These are phyloP conservation scores for Nasonia vitripennis DNA, from an alignment of 1,140 invertebrate species.

Conservation along the genomic window DNA sequence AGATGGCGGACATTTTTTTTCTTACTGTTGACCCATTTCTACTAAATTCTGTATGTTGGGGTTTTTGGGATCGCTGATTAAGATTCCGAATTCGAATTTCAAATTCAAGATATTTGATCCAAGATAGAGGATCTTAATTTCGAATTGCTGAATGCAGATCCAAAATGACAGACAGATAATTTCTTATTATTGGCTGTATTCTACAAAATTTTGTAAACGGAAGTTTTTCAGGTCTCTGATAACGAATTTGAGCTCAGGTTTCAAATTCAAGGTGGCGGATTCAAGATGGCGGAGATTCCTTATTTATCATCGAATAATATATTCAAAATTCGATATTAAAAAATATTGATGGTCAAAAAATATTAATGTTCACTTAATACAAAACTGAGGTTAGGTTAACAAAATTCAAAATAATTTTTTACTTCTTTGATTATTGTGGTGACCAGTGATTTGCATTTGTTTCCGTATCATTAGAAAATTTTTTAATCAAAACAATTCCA, in stretches of 20 bases:
- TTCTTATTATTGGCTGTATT: too few relatives aligned
- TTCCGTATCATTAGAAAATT: neutral
- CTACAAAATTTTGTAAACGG: too few relatives aligned
- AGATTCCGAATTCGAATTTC: too few relatives aligned
- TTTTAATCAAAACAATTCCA: conserved; percentile 2
- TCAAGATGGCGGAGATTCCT: neutral
- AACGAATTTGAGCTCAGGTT: neutral
- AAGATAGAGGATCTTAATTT: too few relatives aligned
- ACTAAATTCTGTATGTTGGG: too few relatives aligned
- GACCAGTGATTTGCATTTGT: neutral
- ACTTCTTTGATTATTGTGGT: neutral
- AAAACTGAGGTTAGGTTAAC: neutral
- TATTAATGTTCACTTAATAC: neutral
- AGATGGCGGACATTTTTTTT: too few relatives aligned
- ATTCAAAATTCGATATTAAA: neutral
- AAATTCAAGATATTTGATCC: too few relatives aligned
- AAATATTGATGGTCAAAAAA: neutral
- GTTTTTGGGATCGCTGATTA: too few relatives aligned
- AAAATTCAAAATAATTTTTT: neutral
- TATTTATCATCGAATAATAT: neutral
- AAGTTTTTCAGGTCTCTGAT: too few relatives aligned
- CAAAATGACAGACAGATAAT: too few relatives aligned
- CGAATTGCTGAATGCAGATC: too few relatives aligned
- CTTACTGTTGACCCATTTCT: too few relatives aligned
- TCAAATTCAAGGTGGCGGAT: neutral